phyloP scores from a whole-genome alignment of 2,797 vertebrate species.

The Nasua narica region DNA sequence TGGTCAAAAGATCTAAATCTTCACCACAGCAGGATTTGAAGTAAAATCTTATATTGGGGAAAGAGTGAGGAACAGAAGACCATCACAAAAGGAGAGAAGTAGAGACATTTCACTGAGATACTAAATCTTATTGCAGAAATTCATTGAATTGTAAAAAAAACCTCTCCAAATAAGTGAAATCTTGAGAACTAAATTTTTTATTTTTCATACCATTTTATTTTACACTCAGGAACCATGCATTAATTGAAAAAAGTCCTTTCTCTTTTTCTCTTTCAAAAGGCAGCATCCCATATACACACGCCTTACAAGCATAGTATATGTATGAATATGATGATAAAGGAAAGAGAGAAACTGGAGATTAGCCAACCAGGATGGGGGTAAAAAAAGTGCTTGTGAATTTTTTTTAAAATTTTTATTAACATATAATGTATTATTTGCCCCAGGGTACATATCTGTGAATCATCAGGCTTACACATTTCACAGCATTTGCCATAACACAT shows the following conservation, averaged over 20 bases:
- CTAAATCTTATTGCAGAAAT: not conserved
- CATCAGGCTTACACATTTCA: no score
- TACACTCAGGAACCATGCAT: not conserved
- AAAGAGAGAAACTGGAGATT: not conserved
- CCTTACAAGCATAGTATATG: not conserved
- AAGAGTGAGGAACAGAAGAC: not conserved
- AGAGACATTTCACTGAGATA: not conserved
- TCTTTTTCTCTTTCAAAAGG: constrained; percentile 14
- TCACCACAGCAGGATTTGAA: not conserved
- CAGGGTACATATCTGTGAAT: no score
- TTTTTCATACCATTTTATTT: not conserved
- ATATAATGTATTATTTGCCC: no score
- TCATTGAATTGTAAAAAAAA: not conserved
- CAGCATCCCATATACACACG: not conserved
- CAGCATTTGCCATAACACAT: no score
- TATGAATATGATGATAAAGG: not conserved
- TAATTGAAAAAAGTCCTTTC: not conserved
- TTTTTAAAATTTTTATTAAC: no score
- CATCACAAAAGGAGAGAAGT: not conserved
- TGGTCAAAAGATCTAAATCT: not conserved
- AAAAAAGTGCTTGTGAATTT: not conserved
- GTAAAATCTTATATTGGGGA: not conserved
- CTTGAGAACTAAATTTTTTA: not conserved
- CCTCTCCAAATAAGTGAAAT: not conserved
- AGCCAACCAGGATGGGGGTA: not conserved